Percentiles rank a stretch among this genome's conserved stretches.
Conservation (phyloP, 2,113 vertebrate genomes). For the Cyanoliseus patagonus region DNA sequence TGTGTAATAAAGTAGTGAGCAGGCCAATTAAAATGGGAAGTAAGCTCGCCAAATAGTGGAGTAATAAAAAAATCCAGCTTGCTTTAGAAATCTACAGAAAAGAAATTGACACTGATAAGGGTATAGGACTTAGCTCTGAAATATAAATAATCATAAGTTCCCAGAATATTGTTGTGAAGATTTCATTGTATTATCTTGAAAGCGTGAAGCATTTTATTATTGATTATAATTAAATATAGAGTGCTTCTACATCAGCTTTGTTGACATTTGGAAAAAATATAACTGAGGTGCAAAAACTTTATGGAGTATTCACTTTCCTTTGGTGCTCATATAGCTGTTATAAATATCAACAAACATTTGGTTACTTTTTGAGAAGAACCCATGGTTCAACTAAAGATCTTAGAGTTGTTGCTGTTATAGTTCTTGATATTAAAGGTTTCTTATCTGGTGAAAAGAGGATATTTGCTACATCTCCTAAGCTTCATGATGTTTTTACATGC, state of each 20-base stretch:
- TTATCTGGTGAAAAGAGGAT: not conserved
- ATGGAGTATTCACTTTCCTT: not conserved
- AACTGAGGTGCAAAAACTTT: not conserved
- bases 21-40: no score
- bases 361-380: not conserved
- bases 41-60: no score
- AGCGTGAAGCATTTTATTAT: not conserved
- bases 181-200: not conserved
- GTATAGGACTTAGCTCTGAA: not conserved
- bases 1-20: no score
- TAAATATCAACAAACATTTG: not conserved
- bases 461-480: slow-evolving; percentile 1
- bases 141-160: not conserved
- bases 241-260: not conserved
- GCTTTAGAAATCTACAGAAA: no score
- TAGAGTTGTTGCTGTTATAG: not conserved
- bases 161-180: not conserved
- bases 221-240: not conserved
- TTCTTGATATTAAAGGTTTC: not conserved
- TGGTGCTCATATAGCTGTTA: not conserved
- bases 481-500: not conserved
- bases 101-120: no score
- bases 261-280: not conserved
- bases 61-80: no score
- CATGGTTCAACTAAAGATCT: not conserved